A percentile compares a stretch with the other conserved stretches of the same genome.
Evolutionary conservation across 92 coral and sea anemone species (phyloP).

Genomic region (Zoanthus solanderi): DNA sequence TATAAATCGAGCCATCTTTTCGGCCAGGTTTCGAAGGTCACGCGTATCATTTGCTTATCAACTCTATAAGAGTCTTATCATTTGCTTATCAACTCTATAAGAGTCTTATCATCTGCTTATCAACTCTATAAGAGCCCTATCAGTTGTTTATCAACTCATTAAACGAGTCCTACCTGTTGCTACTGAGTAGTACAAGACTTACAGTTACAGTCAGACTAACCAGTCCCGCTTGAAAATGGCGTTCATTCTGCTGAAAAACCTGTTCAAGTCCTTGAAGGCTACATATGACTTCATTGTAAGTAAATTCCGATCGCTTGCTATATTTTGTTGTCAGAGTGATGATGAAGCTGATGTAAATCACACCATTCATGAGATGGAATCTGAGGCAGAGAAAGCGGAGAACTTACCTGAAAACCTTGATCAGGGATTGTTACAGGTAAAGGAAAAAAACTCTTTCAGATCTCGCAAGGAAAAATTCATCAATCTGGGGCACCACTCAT

Average conservation of each 20-base stretch:
- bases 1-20: too few species aligned
- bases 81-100: too few species aligned
- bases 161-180: slow-evolving; percentile 6
- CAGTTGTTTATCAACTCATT: slow-evolving; percentile 12
- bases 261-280: slow-evolving; percentile 34
- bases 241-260: slow-evolving; percentile 31
- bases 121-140: slow-evolving; percentile 10
- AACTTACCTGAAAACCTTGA: slow-evolving; percentile 3
- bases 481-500: neutral
- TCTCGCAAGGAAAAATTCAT: slow-evolving; percentile 14
- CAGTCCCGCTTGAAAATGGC: slow-evolving; percentile 13
- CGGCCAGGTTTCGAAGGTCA: too few species aligned
- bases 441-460: slow-evolving; percentile 10
- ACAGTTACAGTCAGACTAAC: slow-evolving; percentile 13
- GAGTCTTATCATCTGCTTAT: slow-evolving; percentile 20
- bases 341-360: slow-evolving; percentile 16
- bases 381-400: slow-evolving; percentile 6
- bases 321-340: slow-evolving; percentile 23
- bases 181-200: slow-evolving; percentile 10
- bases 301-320: slow-evolving; percentile 31
- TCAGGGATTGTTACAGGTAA: slow-evolving; percentile 14
- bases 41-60: too few species aligned
- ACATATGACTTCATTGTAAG: slow-evolving; percentile 27
- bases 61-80: too few species aligned
- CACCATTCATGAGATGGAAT: neutral